Conservation (phyloP, 2,797 vertebrate species). For the Enteromius afrohamiltoni region DNA sequence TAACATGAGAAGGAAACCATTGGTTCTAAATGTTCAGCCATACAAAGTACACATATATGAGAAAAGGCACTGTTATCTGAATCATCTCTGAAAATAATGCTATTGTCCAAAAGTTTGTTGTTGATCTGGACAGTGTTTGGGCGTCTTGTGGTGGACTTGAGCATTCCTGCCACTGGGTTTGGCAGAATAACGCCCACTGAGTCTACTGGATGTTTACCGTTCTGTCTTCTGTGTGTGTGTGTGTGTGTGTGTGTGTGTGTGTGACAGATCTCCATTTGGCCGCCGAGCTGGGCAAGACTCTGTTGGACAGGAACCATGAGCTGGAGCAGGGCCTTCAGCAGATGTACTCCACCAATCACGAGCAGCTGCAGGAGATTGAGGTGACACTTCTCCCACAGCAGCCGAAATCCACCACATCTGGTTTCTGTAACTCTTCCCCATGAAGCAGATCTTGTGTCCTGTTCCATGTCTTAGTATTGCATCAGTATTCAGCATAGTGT, state of each 20-base stretch:
- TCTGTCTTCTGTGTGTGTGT: constrained; percentile 28
- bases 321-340: constrained; percentile 93
- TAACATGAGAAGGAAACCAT: no score
- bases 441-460: neutral
- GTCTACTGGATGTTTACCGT: constrained; percentile 50
- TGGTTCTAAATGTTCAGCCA: neutral
- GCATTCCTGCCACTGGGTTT: constrained; percentile 22
- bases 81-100: neutral
- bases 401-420: neutral
- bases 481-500: neutral
- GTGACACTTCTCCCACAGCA: constrained; percentile 69
- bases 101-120: neutral
- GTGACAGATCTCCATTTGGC: constrained; percentile 93
- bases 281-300: constrained; percentile 92
- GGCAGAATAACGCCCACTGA: constrained; percentile 51
- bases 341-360: constrained; percentile 93
- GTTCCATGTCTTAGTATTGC: neutral
- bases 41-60: neutral
- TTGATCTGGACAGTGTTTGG: constrained; percentile 16
- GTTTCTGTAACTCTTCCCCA: neutral
- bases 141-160: constrained; percentile 41
- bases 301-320: constrained; percentile 93
- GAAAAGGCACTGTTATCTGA: neutral
- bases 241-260: constrained; percentile 43
- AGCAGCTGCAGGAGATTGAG: constrained; percentile 96